Conservation (phyloP, 2,888 invertebrate genomes). For the Caenorhabditis plicata region DNA sequence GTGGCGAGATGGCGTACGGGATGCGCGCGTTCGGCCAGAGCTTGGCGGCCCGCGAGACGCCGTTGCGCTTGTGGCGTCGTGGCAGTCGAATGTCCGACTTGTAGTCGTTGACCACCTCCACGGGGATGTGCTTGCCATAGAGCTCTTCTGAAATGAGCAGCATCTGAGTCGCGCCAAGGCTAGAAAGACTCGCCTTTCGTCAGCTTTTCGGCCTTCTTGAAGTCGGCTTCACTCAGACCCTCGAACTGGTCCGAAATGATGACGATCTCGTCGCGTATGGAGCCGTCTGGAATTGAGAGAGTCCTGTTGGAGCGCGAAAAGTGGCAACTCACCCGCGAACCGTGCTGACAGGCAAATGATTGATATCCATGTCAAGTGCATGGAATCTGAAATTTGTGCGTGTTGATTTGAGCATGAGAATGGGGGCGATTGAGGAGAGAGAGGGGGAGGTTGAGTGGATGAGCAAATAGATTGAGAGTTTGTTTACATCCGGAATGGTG, state of each 20-base stretch:
- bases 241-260: slow-evolving; percentile 5
- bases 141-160: slow-evolving; percentile 53
- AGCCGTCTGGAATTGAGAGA: neutral
- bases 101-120: slow-evolving; percentile 59
- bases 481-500: too few relatives aligned
- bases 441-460: too few relatives aligned
- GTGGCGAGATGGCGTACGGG: slow-evolving; percentile 65
- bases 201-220: slow-evolving; percentile 21
- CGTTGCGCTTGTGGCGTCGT: slow-evolving; percentile 51
- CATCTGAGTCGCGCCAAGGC: too few relatives aligned
- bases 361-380: slow-evolving; percentile 30
- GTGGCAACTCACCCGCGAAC: too few relatives aligned
- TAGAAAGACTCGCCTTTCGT: too few relatives aligned
- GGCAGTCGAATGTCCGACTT: slow-evolving; percentile 55
- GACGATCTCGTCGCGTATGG: slow-evolving; percentile 4
- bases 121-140: slow-evolving; percentile 49
- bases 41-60: slow-evolving; percentile 61
- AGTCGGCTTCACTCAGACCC: slow-evolving; percentile 12
- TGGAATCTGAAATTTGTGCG: slow-evolving; percentile 34
- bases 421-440: too few relatives aligned
- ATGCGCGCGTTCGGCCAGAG: slow-evolving; percentile 65
- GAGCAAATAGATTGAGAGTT: too few relatives aligned
- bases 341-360: neutral
- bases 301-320: too few relatives aligned
- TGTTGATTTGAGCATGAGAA: too few relatives aligned